A percentile compares a stretch with the other conserved stretches of the same genome.
Evolutionary conservation across 2,797 vertebrate species (phyloP).

Genomic region (Anguilla obscura): DNA sequence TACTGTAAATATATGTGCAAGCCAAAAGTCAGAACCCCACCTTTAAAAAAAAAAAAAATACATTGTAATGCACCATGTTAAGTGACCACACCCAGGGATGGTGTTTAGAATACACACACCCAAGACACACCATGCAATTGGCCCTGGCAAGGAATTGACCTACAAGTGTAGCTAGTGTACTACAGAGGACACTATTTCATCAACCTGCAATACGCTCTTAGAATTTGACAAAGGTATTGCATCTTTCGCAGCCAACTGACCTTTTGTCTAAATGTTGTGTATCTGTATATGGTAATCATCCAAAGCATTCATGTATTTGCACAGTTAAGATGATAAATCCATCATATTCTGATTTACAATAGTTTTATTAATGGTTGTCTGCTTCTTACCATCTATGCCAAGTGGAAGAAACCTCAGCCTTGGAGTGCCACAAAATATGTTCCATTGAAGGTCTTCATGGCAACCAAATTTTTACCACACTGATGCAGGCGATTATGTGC

Average conservation of each 20-base stretch:
- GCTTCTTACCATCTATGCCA: background rate
- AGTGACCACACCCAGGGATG: background rate
- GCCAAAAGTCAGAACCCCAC: background rate
- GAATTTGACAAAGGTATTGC: background rate
- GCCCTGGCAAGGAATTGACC: background rate
- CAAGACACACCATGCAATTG: background rate
- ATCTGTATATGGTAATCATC: slow-evolving; percentile 6
- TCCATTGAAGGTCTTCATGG: background rate
- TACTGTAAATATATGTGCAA: background rate
- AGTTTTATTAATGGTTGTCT: background rate
- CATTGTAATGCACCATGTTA: too few species aligned
- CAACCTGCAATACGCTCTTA: background rate
- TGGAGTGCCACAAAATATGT: background rate
- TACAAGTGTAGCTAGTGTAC: background rate
- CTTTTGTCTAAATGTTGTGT: background rate
- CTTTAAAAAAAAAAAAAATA: too few species aligned
- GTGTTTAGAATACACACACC: background rate
- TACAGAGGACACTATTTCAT: background rate
- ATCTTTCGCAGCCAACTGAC: background rate
- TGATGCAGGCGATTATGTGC: background rate
- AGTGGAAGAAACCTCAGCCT: background rate
- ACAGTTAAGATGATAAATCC: background rate
- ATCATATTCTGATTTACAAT: background rate
- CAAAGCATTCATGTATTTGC: background rate
- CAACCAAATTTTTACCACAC: background rate